Percentiles rank a stretch among this genome's conserved stretches.
Conservation (phyloP, 2,113 vertebrate genomes). For the Mus pahari region DNA sequence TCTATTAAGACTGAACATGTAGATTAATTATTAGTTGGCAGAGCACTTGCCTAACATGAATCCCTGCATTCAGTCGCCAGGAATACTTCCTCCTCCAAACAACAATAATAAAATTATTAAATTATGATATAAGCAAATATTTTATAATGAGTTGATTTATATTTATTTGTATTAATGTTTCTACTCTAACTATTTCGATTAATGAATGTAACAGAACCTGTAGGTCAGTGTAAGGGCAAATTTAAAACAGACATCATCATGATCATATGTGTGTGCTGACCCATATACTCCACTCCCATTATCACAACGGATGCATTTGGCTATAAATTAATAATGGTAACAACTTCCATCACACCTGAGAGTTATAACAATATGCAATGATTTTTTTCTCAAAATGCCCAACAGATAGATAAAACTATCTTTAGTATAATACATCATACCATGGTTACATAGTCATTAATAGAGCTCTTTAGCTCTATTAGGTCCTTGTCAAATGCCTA, state of each 20-base stretch:
- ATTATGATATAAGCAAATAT: not conserved
- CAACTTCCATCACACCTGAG: not conserved
- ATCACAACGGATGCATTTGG: not conserved
- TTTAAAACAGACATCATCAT: not conserved
- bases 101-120: not conserved
- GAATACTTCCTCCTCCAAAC: not conserved
- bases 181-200: not conserved
- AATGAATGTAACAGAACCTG: not conserved
- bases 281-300: too few relatives aligned
- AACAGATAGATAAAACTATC: not conserved
- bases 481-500: not conserved
- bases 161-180: not conserved
- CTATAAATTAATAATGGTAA: not conserved
- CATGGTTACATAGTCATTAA: not conserved
- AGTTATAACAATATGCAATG: not conserved
- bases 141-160: not conserved
- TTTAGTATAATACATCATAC: not conserved
- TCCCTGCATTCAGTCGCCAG: not conserved
- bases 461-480: too few relatives aligned
- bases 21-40: not conserved
- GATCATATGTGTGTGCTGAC: not conserved
- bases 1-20: not conserved
- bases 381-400: constrained; percentile 25
- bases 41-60: not conserved
- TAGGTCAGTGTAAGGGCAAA: not conserved